Evolutionary conservation across 2,113 vertebrate genomes (phyloP).

Genomic region (Camarhynchus parvulus): DNA sequence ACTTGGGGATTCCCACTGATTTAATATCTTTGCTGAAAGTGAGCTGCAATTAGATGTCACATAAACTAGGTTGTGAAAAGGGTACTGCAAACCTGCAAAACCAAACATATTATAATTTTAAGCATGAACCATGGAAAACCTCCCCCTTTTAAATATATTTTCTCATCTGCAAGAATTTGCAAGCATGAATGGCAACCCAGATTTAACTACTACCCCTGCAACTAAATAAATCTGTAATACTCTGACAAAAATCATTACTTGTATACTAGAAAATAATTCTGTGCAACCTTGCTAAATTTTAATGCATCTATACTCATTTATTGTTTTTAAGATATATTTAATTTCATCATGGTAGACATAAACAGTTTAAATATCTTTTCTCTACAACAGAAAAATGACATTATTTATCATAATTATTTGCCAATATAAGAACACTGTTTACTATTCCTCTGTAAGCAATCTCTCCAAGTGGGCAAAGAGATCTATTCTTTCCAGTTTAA

Average conservation of each 20-base stretch:
- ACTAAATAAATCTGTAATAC: neutral
- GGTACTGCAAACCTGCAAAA: neutral
- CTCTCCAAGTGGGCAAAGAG: neutral
- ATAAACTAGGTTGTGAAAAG: neutral
- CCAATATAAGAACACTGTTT: neutral
- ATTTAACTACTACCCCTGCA: neutral
- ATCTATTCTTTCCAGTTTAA: neutral
- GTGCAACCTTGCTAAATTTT: neutral
- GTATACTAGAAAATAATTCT: neutral
- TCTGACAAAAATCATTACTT: neutral
- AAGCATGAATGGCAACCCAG: slow-evolving; percentile 15
- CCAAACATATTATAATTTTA: neutral
- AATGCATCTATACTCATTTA: neutral
- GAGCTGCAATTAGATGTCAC: neutral
- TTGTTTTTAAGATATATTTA: neutral
- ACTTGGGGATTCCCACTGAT: neutral
- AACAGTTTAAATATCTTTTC: neutral
- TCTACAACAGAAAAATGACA: neutral
- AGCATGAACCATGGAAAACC: neutral
- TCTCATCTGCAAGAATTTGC: slow-evolving; percentile 19
- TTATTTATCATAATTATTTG: neutral
- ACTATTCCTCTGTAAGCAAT: neutral
- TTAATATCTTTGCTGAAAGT: neutral
- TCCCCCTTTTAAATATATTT: slow-evolving; percentile 21
- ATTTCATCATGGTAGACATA: neutral